These are phyloP conservation scores for Myiopsitta monachus DNA, from an alignment of 2,113 vertebrate species.

Conservation along the genomic window DNA sequence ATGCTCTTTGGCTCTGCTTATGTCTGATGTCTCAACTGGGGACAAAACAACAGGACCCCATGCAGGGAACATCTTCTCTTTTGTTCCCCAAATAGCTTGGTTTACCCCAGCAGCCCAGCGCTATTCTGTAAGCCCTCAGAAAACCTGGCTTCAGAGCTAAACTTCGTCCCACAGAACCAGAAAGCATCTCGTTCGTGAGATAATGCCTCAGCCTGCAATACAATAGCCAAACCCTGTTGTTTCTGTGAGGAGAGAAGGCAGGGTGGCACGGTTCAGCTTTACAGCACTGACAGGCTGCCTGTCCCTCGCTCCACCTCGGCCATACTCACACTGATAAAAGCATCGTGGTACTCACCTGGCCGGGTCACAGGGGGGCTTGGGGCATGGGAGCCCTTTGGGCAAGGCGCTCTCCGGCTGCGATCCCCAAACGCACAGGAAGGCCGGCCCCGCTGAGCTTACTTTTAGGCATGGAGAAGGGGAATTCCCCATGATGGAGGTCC, in stretches of 20 bases:
- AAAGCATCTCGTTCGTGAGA: neutral
- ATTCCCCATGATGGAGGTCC: conserved; percentile 74
- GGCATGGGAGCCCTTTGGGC: neutral
- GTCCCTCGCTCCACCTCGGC: neutral
- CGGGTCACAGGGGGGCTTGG: neutral
- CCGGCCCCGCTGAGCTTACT: conserved; percentile 64
- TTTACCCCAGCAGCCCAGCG: neutral
- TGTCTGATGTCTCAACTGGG: neutral
- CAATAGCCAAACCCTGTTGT: neutral
- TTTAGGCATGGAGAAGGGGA: conserved; percentile 77
- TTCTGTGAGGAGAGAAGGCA: neutral
- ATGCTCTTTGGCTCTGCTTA: rapidly evolving
- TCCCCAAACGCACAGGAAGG: conserved; percentile 65
- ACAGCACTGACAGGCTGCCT: neutral
- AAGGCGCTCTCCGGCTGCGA: neutral
- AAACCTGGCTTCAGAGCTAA: neutral
- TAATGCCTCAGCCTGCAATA: neutral
- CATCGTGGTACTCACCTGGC: conserved; percentile 53
- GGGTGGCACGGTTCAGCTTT: neutral
- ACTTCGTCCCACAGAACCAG: neutral
- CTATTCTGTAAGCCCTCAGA: neutral
- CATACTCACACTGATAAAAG: rapidly evolving
- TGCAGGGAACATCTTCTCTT: neutral
- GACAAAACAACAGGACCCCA: neutral
- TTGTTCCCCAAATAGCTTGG: neutral